Base-by-base conservation (phyloP, 1,140 invertebrate genomes). In the Megalopta genalis region DNA sequence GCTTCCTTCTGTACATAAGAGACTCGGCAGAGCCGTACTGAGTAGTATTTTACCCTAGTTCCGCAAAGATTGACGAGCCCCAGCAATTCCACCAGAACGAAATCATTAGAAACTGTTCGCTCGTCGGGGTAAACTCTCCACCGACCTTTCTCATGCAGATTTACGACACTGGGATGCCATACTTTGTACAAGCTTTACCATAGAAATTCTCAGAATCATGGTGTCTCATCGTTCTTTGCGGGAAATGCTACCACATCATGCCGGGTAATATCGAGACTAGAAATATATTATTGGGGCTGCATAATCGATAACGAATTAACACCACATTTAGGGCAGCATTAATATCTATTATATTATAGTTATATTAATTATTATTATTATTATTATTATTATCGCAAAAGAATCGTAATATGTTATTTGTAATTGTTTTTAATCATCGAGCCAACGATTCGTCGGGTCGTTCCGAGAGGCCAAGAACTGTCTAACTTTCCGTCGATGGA, bases 271-370 rank as follows among this genome's bases (percentile, higher is more conserved):
- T 72, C 63, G 42, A 78, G 49, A 78, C 60, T 78, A 78, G 69
- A 78, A 78, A 78, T 78, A 78, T 78, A 78, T 78, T 78, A 78
- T 78, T 72, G 82, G 76, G 76, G 68, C 76, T 88, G 87, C 88
- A 89, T 84, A 87, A 88, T 87, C 80, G 81, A 82, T 81, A 87
- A 85, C 70, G 76, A 77, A 82, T 66, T 78, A 86, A 88, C 89
- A 88, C 85, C 88, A 82, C 85, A 85, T 86, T 88, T 90, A 90
- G 86, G 42, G 83, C 90, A 91, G 85, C 82, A 64, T 84, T 91
- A 90, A 90, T 88, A 87, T 80, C 76, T 77, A 77, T 77, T 71
- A 77, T 77, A 77, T 77, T 77, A 77, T 77, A 77, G 76, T 77
- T 77, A 76, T 76, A 90, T 90, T 89, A 57, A 88, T 75, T 69